Evolutionary conservation across 2,888 invertebrate genomes (phyloP), one percentile per base, ranked within the genome.

Genomic region (Auanema sp.): DNA sequence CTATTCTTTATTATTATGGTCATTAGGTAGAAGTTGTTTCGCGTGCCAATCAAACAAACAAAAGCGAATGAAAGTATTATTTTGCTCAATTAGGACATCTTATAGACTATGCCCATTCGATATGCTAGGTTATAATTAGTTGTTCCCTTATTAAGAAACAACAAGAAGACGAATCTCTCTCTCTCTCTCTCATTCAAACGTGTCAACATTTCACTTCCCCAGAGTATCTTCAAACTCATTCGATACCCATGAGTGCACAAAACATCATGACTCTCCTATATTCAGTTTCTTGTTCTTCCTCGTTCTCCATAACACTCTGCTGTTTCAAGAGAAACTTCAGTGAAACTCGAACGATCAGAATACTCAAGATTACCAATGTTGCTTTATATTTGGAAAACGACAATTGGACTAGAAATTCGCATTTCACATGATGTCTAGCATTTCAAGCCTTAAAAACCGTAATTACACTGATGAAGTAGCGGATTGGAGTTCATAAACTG

Each of bases 211-310:
- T 47, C 21, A 16, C 47, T 21, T 21, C 47, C 47, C 21, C 16
- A 47, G 47, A 47, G 47, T 47, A 47, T 21, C 21, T 21, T 16
- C 16, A 16, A 16, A 47, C 47, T 18, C 16, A 47, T 21, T 47
- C 47, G 21, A 47, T 47, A 21, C 47, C 47, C 47, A 47, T 47
- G 47, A 47, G 21, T 47, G 47, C 16, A 47, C 47, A 47, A 47
- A 47, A 33, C 33, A 33, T 33, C 4, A 33, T 5, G 33, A 33
- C 33, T 33, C 33, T 33, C 33, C 33, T 33, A 33, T 33, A 3
- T 33, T 8, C 33, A 33, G 8, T 33, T 33, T 33, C 33, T 33
- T 33, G 33, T 33, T 33, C 33, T 33, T 8, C 8, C 8, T 25
- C 16, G 14, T 51, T 51, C 25, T 51, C n/a, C 51, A n/a, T 14